Conservation (phyloP, 2,113 vertebrate species). For the Cathartes aura region DNA sequence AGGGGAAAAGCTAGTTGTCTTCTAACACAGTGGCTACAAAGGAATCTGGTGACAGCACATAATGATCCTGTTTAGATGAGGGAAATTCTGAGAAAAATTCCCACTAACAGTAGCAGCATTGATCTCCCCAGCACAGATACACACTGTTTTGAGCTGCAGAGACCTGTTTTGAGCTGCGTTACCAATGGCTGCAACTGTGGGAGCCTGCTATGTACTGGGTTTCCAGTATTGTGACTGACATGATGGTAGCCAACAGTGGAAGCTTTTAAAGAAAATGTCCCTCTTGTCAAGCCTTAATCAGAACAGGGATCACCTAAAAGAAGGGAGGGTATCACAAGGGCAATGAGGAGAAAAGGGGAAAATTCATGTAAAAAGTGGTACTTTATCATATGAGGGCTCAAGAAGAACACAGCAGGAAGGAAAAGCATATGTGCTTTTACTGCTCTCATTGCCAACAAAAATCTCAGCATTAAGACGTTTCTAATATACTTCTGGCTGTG, state of each 20-base stretch:
- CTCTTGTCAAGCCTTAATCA: neutral
- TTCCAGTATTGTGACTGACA: neutral
- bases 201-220: neutral
- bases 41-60: neutral
- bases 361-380: neutral
- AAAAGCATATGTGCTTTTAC: neutral
- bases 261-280: neutral
- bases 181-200: neutral
- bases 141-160: neutral
- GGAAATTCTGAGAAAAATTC: constrained; percentile 16
- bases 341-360: neutral
- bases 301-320: neutral
- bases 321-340: neutral
- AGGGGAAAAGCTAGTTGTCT: neutral
- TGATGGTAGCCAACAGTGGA: neutral
- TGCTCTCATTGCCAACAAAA: neutral
- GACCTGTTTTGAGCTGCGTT: neutral
- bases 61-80: neutral
- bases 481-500: neutral
- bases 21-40: neutral
- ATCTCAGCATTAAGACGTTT: neutral
- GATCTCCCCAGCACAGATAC: neutral
- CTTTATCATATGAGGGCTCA: neutral
- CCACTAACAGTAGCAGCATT: neutral
- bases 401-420: neutral